Conservation (phyloP, 2,797 vertebrate genomes). For the Characodon lateralis region DNA sequence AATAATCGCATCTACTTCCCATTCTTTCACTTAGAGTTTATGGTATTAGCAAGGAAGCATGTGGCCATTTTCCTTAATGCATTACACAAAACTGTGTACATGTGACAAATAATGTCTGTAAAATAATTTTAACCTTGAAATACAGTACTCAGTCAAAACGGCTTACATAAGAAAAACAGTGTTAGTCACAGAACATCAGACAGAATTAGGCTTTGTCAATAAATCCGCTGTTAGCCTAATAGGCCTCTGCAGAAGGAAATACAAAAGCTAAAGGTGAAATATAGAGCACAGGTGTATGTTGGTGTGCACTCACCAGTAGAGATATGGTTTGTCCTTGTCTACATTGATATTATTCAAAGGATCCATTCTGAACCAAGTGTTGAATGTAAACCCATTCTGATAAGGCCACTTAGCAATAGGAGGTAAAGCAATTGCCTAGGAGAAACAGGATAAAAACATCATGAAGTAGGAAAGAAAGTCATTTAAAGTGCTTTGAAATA, state of each 20-base stretch:
- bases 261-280: conserved; percentile 21
- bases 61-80: conserved; percentile 43
- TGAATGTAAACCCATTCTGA: conserved; percentile 97
- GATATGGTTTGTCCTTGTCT: conserved; percentile 98
- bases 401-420: conserved; percentile 99
- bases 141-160: conserved; percentile 58
- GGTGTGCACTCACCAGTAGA: conserved; percentile 90
- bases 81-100: conserved; percentile 37
- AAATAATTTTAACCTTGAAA: conserved; percentile 58
- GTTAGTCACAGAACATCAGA: conserved; percentile 43
- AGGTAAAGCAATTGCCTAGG: conserved; percentile 96
- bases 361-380: conserved; percentile 99
- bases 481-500: background rate
- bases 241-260: conserved; percentile 19
- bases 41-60: conserved; percentile 50
- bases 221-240: conserved; percentile 42
- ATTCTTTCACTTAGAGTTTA: conserved; percentile 54
- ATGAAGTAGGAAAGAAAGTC: background rate
- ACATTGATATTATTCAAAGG: conserved; percentile 96
- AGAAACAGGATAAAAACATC: conserved; percentile 8
- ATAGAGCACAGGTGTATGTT: conserved; percentile 10
- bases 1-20: conserved; percentile 60
- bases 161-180: conserved; percentile 43
- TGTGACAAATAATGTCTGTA: conserved; percentile 39
- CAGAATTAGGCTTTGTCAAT: conserved; percentile 50